Conservation (phyloP, 1,140 invertebrate genomes). For the Charaxes varanes region DNA sequence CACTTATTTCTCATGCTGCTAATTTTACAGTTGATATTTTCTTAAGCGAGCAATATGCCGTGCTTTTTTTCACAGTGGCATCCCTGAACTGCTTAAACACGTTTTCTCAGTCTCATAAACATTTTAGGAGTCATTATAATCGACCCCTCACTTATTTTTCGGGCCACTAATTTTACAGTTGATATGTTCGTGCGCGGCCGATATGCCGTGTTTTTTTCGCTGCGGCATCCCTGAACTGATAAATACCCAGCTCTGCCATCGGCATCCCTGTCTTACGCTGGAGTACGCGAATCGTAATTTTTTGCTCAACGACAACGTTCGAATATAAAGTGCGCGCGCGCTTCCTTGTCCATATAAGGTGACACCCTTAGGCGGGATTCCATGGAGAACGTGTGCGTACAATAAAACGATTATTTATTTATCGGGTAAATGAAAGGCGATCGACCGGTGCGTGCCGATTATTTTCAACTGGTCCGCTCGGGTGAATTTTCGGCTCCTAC, state of each 20-base stretch:
- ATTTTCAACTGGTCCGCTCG: slow-evolving; percentile 7
- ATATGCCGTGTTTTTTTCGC: no score
- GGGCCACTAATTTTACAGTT: no score
- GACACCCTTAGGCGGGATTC: slow-evolving; percentile 57
- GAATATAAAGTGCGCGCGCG: slow-evolving; percentile 40
- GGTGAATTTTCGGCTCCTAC: slow-evolving; percentile 14
- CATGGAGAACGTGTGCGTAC: slow-evolving; percentile 44
- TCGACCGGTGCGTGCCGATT: slow-evolving; percentile 30
- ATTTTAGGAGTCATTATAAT: no score
- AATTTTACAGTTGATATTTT: no score
- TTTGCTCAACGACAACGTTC: slow-evolving; percentile 33
- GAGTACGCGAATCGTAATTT: slow-evolving; percentile 41
- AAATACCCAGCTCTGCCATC: slow-evolving; percentile 3
- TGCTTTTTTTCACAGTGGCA: no score
- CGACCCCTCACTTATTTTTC: no score
- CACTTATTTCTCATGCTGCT: no score
- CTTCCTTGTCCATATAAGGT: slow-evolving; percentile 56
- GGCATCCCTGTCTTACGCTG: slow-evolving; percentile 26
- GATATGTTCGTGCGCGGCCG: no score
- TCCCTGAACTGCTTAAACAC: no score
- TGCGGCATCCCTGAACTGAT: slow-evolving; percentile 8
- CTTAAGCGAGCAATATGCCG: no score
- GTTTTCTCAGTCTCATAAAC: no score
- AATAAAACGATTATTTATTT: slow-evolving; percentile 52
- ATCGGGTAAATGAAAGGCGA: slow-evolving; percentile 45